These are phyloP conservation scores for Semnornis frantzii DNA, from an alignment of 2,113 vertebrate species.

Conservation along the genomic window DNA sequence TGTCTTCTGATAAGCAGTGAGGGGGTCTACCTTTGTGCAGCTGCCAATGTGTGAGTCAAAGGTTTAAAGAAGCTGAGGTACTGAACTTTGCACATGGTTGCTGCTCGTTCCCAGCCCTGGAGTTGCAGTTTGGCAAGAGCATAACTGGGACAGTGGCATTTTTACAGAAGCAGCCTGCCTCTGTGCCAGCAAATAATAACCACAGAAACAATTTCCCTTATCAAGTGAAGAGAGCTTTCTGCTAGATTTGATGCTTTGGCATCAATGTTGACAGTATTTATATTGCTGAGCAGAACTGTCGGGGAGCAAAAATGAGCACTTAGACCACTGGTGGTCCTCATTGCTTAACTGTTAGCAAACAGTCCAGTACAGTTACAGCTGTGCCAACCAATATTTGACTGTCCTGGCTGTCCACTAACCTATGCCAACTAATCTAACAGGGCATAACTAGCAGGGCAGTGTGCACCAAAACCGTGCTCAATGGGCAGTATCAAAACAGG, in stretches of 20 bases:
- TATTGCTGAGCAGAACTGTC: neutral
- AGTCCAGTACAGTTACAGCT: neutral
- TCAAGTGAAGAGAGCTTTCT: neutral
- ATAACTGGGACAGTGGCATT: neutral
- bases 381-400: neutral
- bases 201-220: neutral
- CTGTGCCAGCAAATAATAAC: neutral
- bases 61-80: constrained; percentile 5
- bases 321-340: neutral
- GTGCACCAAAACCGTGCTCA: neutral
- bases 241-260: neutral
- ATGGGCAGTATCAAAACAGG: neutral
- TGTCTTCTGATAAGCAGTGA: constrained; percentile 23
- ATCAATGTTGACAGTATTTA: neutral
- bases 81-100: neutral
- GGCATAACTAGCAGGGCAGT: neutral
- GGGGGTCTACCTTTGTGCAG: constrained; percentile 1
- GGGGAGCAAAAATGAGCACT: neutral
- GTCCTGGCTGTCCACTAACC: neutral
- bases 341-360: neutral
- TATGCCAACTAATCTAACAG: neutral
- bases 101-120: constrained; percentile 18
- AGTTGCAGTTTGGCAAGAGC: neutral
- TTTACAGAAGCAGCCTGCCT: neutral
- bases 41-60: neutral